Base-by-base conservation (phyloP, 2,888 invertebrate genomes). In the Perizoma affinitatum region DNA sequence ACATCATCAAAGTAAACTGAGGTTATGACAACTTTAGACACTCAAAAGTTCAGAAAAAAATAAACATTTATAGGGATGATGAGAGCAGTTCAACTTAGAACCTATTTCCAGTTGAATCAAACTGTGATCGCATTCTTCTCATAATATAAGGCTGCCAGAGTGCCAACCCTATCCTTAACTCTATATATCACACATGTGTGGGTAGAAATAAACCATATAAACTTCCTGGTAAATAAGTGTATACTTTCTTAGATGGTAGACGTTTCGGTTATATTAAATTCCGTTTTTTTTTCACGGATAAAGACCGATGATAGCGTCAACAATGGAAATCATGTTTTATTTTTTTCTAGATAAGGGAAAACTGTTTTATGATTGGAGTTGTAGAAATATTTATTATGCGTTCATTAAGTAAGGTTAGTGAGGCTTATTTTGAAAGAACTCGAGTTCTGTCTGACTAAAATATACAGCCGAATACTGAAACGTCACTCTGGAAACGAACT, bases 221-320 rank as follows among this genome's bases (percentile, higher is more conserved):
- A 88, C 88, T 88, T 88, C 88, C 88, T 83, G 85, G 89, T 90
- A 91, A 91, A 89, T 90, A 91, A 88, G 84, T 83, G 80, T 78
- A 83, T 85, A 87, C 83, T 86, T 87, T 85, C 88, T 87, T 86
- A 86, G 85, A 82, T 82, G 82, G 79, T 80, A 80, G 81, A 83
- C 75, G 81, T 79, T 84, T 78, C 75, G 82, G 82, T 80, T 87
- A 88, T 90, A 90, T 91, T 91, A 90, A 91, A 90, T 90, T 90
- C 86, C 83, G 85, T 84, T 80, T 86, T 86, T 88, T 85, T 86
- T 82, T 79, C 72, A 70, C 70, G 70, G 74, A 79, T 57, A 58
- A 57, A 83, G 78, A 75, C 79, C 79, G 81, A 78, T 80, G 57
- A 80, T 83, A 79, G 83, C 79, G 77, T 73, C 78, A 80, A 81